Evolutionary conservation across 2,888 invertebrate species (phyloP).

Genomic region (Caenorhabditis uteleia): DNA sequence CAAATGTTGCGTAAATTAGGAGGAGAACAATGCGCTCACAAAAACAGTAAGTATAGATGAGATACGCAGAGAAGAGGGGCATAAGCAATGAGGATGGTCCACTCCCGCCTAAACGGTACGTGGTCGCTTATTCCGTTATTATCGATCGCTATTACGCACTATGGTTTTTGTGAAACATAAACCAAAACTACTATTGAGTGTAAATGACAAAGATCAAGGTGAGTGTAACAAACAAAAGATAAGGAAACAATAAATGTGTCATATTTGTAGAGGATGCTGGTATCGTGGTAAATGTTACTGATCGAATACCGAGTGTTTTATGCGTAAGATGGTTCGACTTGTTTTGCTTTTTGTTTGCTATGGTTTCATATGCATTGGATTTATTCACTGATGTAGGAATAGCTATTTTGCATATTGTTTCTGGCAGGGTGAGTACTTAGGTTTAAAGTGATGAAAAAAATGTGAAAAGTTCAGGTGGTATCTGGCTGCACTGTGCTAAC

Average conservation of each 20-base stretch:
- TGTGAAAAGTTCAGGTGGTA: conserved; percentile 22
- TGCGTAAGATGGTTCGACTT: conserved; percentile 52
- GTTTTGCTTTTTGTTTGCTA: conserved; percentile 54
- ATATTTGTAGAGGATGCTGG: conserved; percentile 34
- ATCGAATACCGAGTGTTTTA: conserved; percentile 49
- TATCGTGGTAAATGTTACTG: conserved; percentile 31
- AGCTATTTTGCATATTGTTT: conserved; percentile 38
- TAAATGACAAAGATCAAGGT: conserved; percentile 6
- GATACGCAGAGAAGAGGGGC: no score
- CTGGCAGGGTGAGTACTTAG: conserved; percentile 38
- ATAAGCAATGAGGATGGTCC: no score
- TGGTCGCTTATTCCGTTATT: background rate
- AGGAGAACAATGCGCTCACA: no score
- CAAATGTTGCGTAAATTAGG: no score
- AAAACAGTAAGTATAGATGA: no score
- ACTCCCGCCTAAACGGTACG: no score
- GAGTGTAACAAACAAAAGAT: background rate
- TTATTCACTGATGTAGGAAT: conserved; percentile 47
- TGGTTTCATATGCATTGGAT: conserved; percentile 55
- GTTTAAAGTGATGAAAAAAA: background rate
- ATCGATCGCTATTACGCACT: background rate
- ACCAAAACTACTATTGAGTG: conserved; percentile 7
- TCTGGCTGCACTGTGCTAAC: conserved; percentile 22
- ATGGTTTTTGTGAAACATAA: background rate
- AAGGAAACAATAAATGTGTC: background rate